Evolutionary conservation across 2,888 invertebrate species (phyloP).

Genomic region (Euspilapteryx auroguttella): DNA sequence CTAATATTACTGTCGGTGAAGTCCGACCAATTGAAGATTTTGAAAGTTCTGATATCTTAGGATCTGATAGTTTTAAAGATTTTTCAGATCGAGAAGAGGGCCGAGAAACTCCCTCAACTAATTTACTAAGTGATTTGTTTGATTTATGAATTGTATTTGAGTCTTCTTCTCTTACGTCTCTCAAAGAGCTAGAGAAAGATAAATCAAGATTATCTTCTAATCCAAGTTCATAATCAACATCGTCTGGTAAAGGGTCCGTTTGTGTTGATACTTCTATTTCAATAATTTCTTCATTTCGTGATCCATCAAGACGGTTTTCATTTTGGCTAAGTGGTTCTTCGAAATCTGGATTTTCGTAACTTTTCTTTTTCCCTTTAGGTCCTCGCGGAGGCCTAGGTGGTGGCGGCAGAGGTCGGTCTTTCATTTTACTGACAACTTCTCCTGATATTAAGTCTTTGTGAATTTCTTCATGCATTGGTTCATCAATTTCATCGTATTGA

Average conservation of each 20-base stretch:
- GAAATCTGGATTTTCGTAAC: constrained; percentile 17
- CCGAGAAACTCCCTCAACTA: constrained; percentile 49
- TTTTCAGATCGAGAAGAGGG: constrained; percentile 61
- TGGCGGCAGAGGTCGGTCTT: constrained; percentile 81
- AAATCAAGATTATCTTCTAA: constrained; percentile 45
- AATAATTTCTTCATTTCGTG: constrained; percentile 28
- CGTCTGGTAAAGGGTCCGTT: constrained; percentile 83
- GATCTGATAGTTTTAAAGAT: constrained; percentile 56
- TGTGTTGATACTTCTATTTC: constrained; percentile 82
- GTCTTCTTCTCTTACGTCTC: constrained; percentile 54
- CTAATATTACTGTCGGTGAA: constrained; percentile 64
- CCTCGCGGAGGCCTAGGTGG: constrained; percentile 82
- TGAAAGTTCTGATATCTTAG: constrained; percentile 55
- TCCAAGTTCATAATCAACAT: constrained; percentile 67
- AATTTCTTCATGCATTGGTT: constrained; percentile 58
- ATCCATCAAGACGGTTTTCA: constrained; percentile 10
- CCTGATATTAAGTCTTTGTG: constrained; percentile 72
- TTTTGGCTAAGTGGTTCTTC: constrained; percentile 7
- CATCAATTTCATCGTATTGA: constrained; percentile 66
- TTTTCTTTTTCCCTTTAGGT: constrained; percentile 39
- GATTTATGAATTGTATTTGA: too few relatives aligned
- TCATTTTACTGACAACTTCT: constrained; percentile 79
- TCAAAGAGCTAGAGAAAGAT: constrained; percentile 46
- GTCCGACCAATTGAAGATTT: constrained; percentile 58
- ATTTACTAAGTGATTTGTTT: constrained; percentile 45